Conservation (phyloP, 2,888 invertebrate species). For the Anticlea derivata region DNA sequence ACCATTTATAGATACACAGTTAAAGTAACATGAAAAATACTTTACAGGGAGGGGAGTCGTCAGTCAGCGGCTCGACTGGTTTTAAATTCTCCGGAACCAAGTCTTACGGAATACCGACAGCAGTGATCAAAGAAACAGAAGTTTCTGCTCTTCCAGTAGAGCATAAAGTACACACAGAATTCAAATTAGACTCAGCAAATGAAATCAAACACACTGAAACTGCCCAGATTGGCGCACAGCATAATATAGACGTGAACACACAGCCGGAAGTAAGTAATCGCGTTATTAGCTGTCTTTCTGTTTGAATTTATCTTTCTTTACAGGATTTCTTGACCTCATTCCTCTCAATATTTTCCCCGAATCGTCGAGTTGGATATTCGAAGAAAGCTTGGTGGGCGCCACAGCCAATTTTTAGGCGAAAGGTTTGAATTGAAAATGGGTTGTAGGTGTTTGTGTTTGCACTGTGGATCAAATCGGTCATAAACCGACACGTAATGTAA, state of each 20-base stretch:
- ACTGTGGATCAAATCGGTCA: constrained; percentile 7
- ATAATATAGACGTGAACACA: constrained; percentile 43
- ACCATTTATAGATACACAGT: not conserved
- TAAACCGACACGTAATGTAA: not conserved
- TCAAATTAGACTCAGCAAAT: constrained; percentile 55
- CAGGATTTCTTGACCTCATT: constrained; percentile 50
- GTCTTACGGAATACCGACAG: constrained; percentile 45
- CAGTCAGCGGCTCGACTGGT: constrained; percentile 53
- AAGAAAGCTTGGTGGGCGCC: constrained; percentile 41
- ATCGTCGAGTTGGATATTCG: constrained; percentile 41
- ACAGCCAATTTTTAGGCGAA: constrained; percentile 37
- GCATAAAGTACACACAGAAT: constrained; percentile 51
- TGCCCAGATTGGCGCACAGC: constrained; percentile 42
- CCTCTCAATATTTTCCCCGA: constrained; percentile 39
- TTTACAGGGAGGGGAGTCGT: constrained; percentile 61
- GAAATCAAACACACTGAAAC: constrained; percentile 53
- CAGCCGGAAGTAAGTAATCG: constrained; percentile 67
- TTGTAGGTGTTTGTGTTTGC: constrained; percentile 20
- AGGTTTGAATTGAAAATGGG: constrained; percentile 52
- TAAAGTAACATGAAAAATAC: not conserved
- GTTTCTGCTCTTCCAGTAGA: constrained; percentile 41
- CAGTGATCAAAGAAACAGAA: constrained; percentile 48
- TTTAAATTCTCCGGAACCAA: constrained; percentile 55
- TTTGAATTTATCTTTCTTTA: constrained; percentile 38
- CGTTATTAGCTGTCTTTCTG: constrained; percentile 16